Percentiles rank a stretch among this genome's conserved stretches.
Evolutionary conservation across 2,797 vertebrate species (phyloP).

Genomic region (Oreortyx pictus): DNA sequence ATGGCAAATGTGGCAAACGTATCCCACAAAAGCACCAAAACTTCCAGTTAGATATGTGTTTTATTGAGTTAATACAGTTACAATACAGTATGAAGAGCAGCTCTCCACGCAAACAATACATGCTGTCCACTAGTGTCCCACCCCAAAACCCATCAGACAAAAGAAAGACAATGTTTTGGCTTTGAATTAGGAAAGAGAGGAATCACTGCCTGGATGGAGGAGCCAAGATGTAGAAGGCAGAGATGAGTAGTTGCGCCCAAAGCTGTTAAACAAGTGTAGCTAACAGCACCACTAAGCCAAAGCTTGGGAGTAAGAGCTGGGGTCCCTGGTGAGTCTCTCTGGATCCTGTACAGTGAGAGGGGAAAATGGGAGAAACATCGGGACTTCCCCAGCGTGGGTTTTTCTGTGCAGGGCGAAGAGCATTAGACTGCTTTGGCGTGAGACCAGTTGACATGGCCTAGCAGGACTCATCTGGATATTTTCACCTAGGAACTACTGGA

Average conservation of each 20-base stretch:
- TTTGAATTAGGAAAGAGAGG: background rate
- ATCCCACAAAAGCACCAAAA: background rate
- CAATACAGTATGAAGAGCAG: background rate
- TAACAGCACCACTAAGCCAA: background rate
- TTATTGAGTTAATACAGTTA: constrained; percentile 54
- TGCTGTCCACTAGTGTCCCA: background rate
- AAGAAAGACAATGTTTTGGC: background rate
- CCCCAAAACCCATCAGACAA: background rate
- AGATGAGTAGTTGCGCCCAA: background rate
- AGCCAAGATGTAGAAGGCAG: background rate
- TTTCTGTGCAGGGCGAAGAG: background rate
- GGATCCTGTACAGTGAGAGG: background rate
- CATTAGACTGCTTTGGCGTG: background rate
- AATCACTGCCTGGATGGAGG: background rate
- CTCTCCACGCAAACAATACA: background rate
- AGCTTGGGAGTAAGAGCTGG: background rate
- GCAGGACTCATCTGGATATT: background rate
- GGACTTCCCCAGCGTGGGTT: background rate
- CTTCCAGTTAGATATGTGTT: background rate
- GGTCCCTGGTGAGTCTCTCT: background rate
- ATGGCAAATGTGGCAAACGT: background rate
- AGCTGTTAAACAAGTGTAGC: background rate
- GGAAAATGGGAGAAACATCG: background rate
- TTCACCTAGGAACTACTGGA: background rate
- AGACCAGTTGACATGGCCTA: fast-evolving